Base-by-base conservation (phyloP, 1,140 invertebrate genomes). In the Drosophila quadrilineata region DNA sequence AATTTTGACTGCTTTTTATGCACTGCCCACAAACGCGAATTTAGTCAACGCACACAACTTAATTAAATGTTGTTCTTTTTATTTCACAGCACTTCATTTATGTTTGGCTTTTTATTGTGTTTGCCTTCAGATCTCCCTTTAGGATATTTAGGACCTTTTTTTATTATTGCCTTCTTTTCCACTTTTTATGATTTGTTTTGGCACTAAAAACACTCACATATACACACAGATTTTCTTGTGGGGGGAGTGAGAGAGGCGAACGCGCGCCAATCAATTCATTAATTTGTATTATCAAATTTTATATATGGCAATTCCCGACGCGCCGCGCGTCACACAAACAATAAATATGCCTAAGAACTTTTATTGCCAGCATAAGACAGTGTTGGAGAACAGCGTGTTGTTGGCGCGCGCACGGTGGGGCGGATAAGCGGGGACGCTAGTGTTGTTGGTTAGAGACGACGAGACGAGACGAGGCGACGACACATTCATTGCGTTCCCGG, bases 401-500 rank as follows among this genome's bases (percentile, higher is more conserved):
- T n/a, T n/a, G 29, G 45, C 58, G 48, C 21, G 17, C 9, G n/a
- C 38, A 35, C 33, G 22, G 26, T 21, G 22, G 12, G 21, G 36
- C 31, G 28, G 29, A 19, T 22, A 22, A 12, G 16, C 14, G 14
- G 29, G 17, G 14, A 21, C 29, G n/a, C n/a, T n/a, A n/a, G n/a
- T n/a, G n/a, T n/a, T 35, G 29, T 49, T 35, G 46, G 16, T 17
- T 33, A 21, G 41, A 60, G 59, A 52, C 58, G 66, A 66, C n/a
- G n/a, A n/a, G n/a, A n/a, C n/a, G n/a, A n/a, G n/a, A n/a, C n/a
- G 80, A 82, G 72, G 71, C 64, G 54, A 54, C 33, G 53, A 74
- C 36, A 79, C 77, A 85, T 87, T 87, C 82, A 88, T 80, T 75
- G 77, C 77, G 79, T 66, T 72, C 82, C 87, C 87, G 87, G 87